phyloP scores from a whole-genome alignment of 2,888 invertebrate genomes.

The Xestia sexstrigata region DNA sequence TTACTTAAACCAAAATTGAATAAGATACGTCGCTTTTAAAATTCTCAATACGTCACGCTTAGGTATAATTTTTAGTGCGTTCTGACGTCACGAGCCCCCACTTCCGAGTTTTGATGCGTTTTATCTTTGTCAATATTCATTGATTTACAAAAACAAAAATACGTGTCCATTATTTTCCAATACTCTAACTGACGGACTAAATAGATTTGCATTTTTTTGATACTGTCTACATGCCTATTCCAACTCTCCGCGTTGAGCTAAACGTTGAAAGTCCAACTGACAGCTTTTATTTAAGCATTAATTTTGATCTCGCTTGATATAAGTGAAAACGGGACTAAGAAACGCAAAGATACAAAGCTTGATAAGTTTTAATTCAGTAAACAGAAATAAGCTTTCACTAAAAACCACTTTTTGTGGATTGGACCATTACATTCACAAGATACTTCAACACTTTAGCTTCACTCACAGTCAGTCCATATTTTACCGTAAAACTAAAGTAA shows the following conservation, averaged over 20 bases:
- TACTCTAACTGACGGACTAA: too few species aligned
- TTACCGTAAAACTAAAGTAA: slow-evolving; percentile 16
- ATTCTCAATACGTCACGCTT: too few species aligned
- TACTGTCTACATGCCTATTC: too few species aligned
- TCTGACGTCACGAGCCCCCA: too few species aligned
- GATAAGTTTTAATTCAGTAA: slow-evolving; percentile 11
- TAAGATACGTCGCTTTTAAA: too few species aligned
- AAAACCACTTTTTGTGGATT: slow-evolving; percentile 33
- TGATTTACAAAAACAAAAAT: too few species aligned
- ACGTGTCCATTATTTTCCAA: too few species aligned
- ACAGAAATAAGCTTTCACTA: slow-evolving; percentile 25
- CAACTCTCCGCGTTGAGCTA: not conserved
- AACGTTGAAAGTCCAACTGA: not conserved
- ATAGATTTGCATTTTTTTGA: too few species aligned
- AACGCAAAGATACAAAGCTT: slow-evolving; percentile 38
- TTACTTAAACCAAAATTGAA: too few species aligned
- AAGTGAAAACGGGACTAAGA: not conserved
- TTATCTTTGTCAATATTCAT: too few species aligned
- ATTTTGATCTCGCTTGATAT: not conserved
- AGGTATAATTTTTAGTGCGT: too few species aligned
- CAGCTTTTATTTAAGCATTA: not conserved
- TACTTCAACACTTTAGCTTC: slow-evolving; percentile 40
- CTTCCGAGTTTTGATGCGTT: too few species aligned
- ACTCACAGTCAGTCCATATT: slow-evolving; percentile 37
- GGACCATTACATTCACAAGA: slow-evolving; percentile 37